phyloP scores from a whole-genome alignment of 2,797 vertebrate genomes.

The Sphenodon punctatus region DNA sequence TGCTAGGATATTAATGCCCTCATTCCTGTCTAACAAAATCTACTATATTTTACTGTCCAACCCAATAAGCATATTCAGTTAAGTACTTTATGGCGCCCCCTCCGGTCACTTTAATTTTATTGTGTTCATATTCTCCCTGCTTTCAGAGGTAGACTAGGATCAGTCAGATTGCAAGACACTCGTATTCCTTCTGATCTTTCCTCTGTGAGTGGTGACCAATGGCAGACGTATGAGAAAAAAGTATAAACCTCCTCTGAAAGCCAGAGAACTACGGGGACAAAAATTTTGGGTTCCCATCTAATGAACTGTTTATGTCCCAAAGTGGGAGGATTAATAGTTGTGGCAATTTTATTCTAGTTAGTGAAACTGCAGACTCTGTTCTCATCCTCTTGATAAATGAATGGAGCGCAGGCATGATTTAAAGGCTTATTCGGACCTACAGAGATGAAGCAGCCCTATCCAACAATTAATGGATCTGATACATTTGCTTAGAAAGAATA shows the following conservation, averaged over 20 bases:
- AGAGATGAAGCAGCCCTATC: constrained; percentile 10
- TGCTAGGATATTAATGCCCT: constrained; percentile 2
- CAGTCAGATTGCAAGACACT: too few relatives aligned
- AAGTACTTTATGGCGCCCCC: background rate
- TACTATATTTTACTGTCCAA: background rate
- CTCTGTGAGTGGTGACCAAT: background rate
- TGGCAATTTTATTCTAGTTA: constrained; percentile 48
- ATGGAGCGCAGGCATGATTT: constrained; percentile 28
- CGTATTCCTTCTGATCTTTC: background rate
- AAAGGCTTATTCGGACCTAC: constrained; percentile 8
- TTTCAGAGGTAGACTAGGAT: too few relatives aligned
- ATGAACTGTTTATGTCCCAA: constrained; percentile 37
- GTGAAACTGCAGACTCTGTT: constrained; percentile 23
- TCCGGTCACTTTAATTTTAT: background rate
- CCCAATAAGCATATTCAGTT: background rate
- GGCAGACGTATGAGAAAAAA: too few relatives aligned
- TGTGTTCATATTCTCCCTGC: background rate
- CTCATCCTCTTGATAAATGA: constrained; percentile 38
- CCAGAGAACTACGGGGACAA: too few relatives aligned
- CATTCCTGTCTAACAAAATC: constrained; percentile 27
- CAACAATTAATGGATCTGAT: constrained; percentile 12
- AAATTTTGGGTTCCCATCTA: too few relatives aligned
- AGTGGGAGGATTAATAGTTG: constrained; percentile 27
- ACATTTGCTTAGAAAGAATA: constrained; percentile 38
- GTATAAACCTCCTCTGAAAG: too few relatives aligned